Conservation (phyloP, 2,113 vertebrate species). For the Pyxicephalus adspersus region DNA sequence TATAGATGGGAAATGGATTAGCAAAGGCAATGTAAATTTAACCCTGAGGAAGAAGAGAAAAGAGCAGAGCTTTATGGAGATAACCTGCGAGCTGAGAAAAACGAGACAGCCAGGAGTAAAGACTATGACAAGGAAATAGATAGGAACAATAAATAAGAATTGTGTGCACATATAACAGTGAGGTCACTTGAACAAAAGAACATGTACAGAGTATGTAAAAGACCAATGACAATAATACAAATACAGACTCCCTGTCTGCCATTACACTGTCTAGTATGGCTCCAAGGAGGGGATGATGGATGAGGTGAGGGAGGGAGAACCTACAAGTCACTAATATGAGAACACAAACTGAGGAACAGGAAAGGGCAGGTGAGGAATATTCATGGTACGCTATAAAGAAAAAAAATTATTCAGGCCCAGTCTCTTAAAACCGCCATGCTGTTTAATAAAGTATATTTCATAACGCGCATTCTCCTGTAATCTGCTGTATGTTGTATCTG, state of each 20-base stretch:
- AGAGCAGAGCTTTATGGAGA: too few species aligned
- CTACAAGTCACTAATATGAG: background rate
- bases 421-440: too few species aligned
- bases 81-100: too few species aligned
- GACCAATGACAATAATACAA: background rate
- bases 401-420: too few species aligned
- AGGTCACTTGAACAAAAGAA: slow-evolving; percentile 4
- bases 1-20: too few species aligned
- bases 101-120: too few species aligned
- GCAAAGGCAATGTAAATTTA: too few species aligned
- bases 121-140: too few species aligned
- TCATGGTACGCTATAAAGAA: too few species aligned
- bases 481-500: background rate
- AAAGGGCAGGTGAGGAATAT: background rate
- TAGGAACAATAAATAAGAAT: background rate
- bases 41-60: too few species aligned
- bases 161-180: slow-evolving; percentile 10
- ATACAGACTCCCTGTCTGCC: background rate
- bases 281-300: background rate
- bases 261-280: background rate
- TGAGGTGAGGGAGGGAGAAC: background rate
- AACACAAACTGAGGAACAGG: background rate
- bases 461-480: background rate
- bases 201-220: background rate
- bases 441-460: too few species aligned